These are phyloP conservation scores for Steromphala cineraria DNA, from an alignment of 2,888 invertebrate genomes.

Conservation along the genomic window DNA sequence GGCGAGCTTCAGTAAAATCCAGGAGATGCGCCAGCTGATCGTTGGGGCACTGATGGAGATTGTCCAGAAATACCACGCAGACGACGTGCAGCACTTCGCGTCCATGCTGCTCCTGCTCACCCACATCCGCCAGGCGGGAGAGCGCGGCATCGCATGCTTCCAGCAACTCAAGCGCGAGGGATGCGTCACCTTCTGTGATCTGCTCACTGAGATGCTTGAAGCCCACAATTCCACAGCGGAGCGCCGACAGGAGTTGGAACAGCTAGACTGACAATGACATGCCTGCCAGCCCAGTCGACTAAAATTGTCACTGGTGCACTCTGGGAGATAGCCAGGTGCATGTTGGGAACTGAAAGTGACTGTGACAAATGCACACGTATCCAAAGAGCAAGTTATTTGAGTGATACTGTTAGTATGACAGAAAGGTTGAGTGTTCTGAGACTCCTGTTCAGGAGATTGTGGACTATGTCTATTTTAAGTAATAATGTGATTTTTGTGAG, in stretches of 20 bases:
- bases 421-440: background rate
- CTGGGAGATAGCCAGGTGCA: background rate
- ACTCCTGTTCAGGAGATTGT: background rate
- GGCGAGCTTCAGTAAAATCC: conserved; percentile 59
- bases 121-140: conserved; percentile 67
- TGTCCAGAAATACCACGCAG: conserved; percentile 64
- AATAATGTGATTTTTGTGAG: conserved; percentile 18
- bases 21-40: conserved; percentile 62
- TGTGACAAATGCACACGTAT: background rate
- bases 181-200: conserved; percentile 63
- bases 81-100: conserved; percentile 62
- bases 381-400: conserved; percentile 11
- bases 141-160: conserved; percentile 64
- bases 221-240: conserved; percentile 50
- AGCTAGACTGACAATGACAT: conserved; percentile 3
- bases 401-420: conserved; percentile 12
- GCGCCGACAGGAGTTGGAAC: conserved; percentile 9
- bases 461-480: conserved; percentile 10
- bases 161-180: conserved; percentile 65
- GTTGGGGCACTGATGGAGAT: conserved; percentile 64
- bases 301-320: background rate
- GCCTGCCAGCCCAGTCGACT: background rate
- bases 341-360: background rate
- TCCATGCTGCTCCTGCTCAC: conserved; percentile 63
- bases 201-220: conserved; percentile 68